Base-by-base conservation (phyloP, 2,888 invertebrate species). In the Amblyteles armatorius region DNA sequence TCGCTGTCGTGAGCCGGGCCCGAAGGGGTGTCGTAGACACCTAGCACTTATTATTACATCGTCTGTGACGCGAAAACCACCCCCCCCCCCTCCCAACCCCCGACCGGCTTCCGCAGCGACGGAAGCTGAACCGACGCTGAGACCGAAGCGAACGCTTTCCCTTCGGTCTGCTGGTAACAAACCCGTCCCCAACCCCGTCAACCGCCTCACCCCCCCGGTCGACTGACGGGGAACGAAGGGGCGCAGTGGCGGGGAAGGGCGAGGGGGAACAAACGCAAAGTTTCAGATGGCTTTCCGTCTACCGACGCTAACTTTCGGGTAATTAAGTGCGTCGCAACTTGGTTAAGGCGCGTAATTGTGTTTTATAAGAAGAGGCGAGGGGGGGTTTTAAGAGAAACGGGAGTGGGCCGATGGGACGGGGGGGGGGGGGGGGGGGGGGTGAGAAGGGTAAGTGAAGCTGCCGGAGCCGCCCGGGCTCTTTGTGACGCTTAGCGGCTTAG, bases 291-390 rank as follows among this genome's bases (percentile, higher is more conserved):
- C 84, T 86, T 73, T 67, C 11, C 22, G 60, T 22, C 63, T 48
- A 48, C 40, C 76, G 40, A 48, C 67, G 72, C 83, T 73, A 92
- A 92, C 90, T 92, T 90, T 90, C 88, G 77, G 88, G 89, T 91
- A 92, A 92, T 92, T 92, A 92, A 91, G 91, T 91, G 90, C 91
- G 91, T 90, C 88, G 87, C 90, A 91, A 92, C 90, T 91, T 89
- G 87, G 88, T 90, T 90, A 87, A 90, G 89, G 88, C 89, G 89
- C 87, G 90, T 93, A 92, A 93, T 92, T 92, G 90, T 90, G 88
- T 92, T 92, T 92, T 91, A 88, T 88, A 91, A 90, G 89, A 88
- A 83, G 77, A 29, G 9, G 9, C 13, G 13, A 13, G 33, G 19
- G 60, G 7, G 7, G 11, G 48, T 22, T 57, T 57, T 3, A 33